Evolutionary conservation across 2,888 invertebrate species (phyloP).

Genomic region (Archaeoteleia sp.): DNA sequence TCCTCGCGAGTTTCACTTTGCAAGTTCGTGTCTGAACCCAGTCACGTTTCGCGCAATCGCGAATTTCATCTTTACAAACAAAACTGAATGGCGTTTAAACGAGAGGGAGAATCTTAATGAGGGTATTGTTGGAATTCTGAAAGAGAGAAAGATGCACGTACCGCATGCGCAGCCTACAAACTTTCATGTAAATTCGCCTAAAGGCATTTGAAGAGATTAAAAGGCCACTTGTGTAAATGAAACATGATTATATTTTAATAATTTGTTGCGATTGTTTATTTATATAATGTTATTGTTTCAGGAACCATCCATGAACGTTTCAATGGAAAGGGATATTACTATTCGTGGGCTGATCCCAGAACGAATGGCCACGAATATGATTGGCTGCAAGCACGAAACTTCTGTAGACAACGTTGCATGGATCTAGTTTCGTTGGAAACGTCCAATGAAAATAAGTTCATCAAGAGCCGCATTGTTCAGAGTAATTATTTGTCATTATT

Average conservation of each 20-base stretch:
- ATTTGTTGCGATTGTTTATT: background rate
- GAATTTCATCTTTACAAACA: conserved; percentile 43
- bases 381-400: conserved; percentile 90
- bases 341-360: conserved; percentile 89
- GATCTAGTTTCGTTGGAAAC: conserved; percentile 91
- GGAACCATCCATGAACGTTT: conserved; percentile 74
- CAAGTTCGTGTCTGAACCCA: conserved; percentile 46
- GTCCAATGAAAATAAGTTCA: conserved; percentile 90
- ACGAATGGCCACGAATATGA: conserved; percentile 86
- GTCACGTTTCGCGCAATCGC: conserved; percentile 53
- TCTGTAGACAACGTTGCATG: conserved; percentile 92
- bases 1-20: conserved; percentile 61
- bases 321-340: conserved; percentile 86
- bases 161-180: background rate
- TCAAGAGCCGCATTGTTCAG: conserved; percentile 86
- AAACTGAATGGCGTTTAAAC: conserved; percentile 28
- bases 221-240: background rate
- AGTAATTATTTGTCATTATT: conserved; percentile 76
- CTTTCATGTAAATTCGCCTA: background rate
- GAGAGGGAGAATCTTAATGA: conserved; percentile 30
- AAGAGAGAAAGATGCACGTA: background rate
- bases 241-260: background rate
- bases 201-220: background rate
- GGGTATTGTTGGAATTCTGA: conserved; percentile 2
- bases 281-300: conserved; percentile 53